A percentile compares a stretch with the other conserved stretches of the same genome.
These are phyloP conservation scores for Gnathochromis pfefferi DNA, from an alignment of 2,113 vertebrate genomes.

Conservation along the genomic window DNA sequence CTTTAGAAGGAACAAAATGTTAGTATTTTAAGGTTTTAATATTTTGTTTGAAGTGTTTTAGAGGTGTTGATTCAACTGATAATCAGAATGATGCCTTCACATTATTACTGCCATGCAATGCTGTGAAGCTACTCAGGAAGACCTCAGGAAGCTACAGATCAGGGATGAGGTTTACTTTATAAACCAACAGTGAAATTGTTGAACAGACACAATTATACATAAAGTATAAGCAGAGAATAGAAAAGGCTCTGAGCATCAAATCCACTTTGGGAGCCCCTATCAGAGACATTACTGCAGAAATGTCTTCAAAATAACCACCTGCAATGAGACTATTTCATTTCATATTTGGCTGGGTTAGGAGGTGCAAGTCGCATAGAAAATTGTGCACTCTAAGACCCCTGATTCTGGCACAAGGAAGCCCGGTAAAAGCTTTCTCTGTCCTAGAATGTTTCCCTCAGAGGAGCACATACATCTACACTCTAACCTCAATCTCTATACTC, in stretches of 20 bases:
- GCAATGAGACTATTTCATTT: background rate
- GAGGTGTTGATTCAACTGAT: background rate
- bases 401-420: background rate
- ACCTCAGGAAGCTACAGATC: background rate
- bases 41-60: background rate
- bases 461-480: background rate
- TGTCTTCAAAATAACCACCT: background rate
- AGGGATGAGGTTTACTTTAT: background rate
- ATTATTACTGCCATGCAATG: background rate
- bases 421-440: background rate
- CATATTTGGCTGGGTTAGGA: conserved; percentile 4
- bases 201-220: background rate
- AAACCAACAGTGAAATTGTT: background rate
- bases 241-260: background rate
- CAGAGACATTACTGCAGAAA: background rate
- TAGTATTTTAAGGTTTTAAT: background rate
- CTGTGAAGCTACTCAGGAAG: background rate
- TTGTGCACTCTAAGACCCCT: background rate
- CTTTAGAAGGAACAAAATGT: background rate
- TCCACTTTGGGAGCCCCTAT: background rate
- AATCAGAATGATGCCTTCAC: background rate
- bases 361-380: background rate
- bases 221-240: background rate
- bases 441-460: background rate
- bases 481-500: background rate